Percentiles rank a stretch among this genome's conserved stretches.
These are phyloP conservation scores for Odontamblyopus lacepedii DNA, from an alignment of 2,797 vertebrate species.

Conservation along the genomic window DNA sequence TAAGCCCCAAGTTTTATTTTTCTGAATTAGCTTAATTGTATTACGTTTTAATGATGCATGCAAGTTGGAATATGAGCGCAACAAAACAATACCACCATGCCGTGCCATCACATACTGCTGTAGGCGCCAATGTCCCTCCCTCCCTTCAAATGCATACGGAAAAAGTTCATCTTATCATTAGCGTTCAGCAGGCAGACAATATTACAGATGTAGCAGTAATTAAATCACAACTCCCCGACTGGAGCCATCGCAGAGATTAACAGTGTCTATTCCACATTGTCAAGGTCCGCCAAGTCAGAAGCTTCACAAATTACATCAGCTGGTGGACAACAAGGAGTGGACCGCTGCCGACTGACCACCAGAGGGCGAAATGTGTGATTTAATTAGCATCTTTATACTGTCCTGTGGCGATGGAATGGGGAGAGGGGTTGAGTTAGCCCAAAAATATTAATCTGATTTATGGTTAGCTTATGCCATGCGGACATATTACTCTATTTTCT, in stretches of 20 bases:
- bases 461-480: no score
- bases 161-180: slow-evolving; percentile 34
- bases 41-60: slow-evolving; percentile 34
- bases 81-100: slow-evolving; percentile 16
- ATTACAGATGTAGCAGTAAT: slow-evolving; percentile 48
- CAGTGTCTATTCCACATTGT: slow-evolving; percentile 33
- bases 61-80: slow-evolving; percentile 37
- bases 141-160: slow-evolving; percentile 20
- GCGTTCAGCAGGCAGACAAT: slow-evolving; percentile 30
- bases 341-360: slow-evolving; percentile 34
- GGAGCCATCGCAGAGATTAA: slow-evolving; percentile 41
- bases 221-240: slow-evolving; percentile 39
- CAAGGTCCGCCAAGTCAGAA: slow-evolving; percentile 42
- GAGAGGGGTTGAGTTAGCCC: not conserved
- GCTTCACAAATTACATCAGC: slow-evolving; percentile 51
- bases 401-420: not conserved
- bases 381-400: slow-evolving; percentile 18
- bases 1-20: slow-evolving; percentile 28
- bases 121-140: slow-evolving; percentile 19
- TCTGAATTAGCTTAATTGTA: slow-evolving; percentile 36
- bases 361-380: slow-evolving; percentile 38
- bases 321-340: slow-evolving; percentile 30
- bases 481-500: no score
- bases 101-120: slow-evolving; percentile 25
- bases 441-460: not conserved